A percentile compares a stretch with the other conserved stretches of the same genome.
Conservation (phyloP, 2,888 invertebrate genomes). For the Mylabris sibirica region DNA sequence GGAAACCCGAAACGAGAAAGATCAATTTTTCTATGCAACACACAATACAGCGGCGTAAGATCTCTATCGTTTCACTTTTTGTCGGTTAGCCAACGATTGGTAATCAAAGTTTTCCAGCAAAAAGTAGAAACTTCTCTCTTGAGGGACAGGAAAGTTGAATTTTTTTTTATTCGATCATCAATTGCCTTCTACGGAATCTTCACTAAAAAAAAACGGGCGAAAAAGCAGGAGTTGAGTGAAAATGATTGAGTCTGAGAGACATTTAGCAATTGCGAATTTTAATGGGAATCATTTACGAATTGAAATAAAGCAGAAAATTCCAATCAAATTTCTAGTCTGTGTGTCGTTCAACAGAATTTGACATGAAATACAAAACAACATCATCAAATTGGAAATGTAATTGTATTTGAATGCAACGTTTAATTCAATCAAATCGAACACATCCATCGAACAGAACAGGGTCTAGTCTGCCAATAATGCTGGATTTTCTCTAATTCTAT, state of each 20-base stretch:
- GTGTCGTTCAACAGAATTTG: not conserved
- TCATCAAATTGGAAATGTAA: not conserved
- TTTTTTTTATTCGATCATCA: too few species aligned
- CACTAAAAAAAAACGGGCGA: too few species aligned
- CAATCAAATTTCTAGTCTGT: not conserved
- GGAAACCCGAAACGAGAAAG: too few species aligned
- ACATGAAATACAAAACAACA: not conserved
- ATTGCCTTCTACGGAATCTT: too few species aligned
- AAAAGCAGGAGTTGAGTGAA: not conserved
- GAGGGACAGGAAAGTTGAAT: too few species aligned
- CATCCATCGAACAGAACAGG: not conserved
- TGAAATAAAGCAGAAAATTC: not conserved
- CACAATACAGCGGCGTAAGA: not conserved
- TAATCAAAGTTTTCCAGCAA: too few species aligned
- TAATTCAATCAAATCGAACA: not conserved
- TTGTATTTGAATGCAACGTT: constrained; percentile 4
- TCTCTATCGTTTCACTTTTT: not conserved
- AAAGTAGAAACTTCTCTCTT: too few species aligned
- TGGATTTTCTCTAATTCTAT: not conserved
- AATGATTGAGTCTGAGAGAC: not conserved
- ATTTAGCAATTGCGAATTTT: too few species aligned
- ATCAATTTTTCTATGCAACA: not conserved
- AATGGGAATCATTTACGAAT: too few species aligned
- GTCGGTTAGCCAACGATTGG: too few species aligned
- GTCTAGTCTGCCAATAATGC: not conserved